phyloP scores from a whole-genome alignment of 2,113 vertebrate genomes.

The Gadus macrocephalus region DNA sequence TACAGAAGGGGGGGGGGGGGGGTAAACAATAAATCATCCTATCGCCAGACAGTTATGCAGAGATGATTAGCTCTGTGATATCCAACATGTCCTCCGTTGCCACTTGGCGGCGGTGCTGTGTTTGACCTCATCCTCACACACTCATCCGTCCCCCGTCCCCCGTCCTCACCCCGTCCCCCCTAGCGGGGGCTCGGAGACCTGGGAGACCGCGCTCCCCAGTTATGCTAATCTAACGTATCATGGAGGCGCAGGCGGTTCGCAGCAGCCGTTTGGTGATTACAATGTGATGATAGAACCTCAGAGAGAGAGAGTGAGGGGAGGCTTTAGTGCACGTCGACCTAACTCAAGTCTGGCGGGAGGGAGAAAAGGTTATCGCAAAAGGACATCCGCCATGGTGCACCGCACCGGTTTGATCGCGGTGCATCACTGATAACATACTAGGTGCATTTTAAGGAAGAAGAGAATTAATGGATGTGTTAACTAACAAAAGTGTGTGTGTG shows the following conservation, averaged over 20 bases:
- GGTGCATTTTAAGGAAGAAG: too few relatives aligned
- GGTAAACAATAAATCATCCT: neutral
- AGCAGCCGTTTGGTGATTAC: slow-evolving; percentile 6
- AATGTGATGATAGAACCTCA: too few relatives aligned
- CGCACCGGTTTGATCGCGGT: too few relatives aligned
- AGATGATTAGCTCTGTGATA: slow-evolving; percentile 24
- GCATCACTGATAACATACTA: too few relatives aligned
- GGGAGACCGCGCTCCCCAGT: neutral
- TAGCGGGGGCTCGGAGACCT: neutral
- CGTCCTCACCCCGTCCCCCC: too few relatives aligned
- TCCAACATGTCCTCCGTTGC: neutral
- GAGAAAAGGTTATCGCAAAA: too few relatives aligned
- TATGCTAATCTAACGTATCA: slow-evolving; percentile 4
- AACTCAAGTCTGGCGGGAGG: too few relatives aligned
- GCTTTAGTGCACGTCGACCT: too few relatives aligned
- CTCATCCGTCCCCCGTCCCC: slow-evolving; percentile 45
- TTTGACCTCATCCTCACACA: slow-evolving; percentile 23
- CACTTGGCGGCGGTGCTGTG: neutral
- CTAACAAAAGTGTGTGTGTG: too few relatives aligned
- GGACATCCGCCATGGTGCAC: too few relatives aligned
- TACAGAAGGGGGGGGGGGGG: neutral
- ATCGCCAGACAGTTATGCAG: slow-evolving; percentile 5
- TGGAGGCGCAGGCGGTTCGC: slow-evolving; percentile 27
- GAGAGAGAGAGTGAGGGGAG: too few relatives aligned
- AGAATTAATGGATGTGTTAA: too few relatives aligned